Evolutionary conservation across 2,113 vertebrate genomes (phyloP), one percentile per base, ranked within the genome.

Genomic region (Zingel zingel): DNA sequence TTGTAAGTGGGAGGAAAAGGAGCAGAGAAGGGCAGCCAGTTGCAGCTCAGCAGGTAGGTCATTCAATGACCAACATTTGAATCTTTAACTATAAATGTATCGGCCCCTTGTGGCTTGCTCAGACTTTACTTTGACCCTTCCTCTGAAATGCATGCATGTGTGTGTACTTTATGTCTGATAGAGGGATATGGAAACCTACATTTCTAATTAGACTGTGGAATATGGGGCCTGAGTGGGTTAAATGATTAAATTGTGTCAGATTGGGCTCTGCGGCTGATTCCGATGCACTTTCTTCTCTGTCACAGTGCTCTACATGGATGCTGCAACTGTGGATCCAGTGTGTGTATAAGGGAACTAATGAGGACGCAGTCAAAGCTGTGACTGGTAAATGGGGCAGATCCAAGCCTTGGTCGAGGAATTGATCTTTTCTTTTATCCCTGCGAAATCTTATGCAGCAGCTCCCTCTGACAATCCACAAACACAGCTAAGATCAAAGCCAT

Each of bases 391-490:
- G 83, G 89, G 85, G 65, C 63, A 69, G n/a, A 88, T 76, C 51
- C 77, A 27, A 80, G 79, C 82, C 78, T 76, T 69, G 65, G 83
- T 68, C 12, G 30, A 75, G 62, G 62, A 75, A 70, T 82, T 80
- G 59, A 86, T 90, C 79, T 86, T 88, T 77, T 91, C 77, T 79
- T 82, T 87, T 79, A 85, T 92, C 82, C 62, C 70, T 59, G 53
- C 6, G 47, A 87, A 87, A 83, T 87, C 66, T 54, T 48, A 51
- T 53, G 63, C 59, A 75, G 76, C 64, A 50, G 86, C 82, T 84
- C 75, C 21, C 56, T 69, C 79, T 77, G 78, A 84, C 91, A 85
- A 83, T 91, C 86, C 72, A 64, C 73, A 53, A 88, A 87, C 78
- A 84, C 68, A 65, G 39, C 71, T 23, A 6, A 76, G 79, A 92